A percentile compares a stretch with the other conserved stretches of the same genome.
Evolutionary conservation across 2,113 vertebrate species (phyloP).

Genomic region (Lophura nycthemera): DNA sequence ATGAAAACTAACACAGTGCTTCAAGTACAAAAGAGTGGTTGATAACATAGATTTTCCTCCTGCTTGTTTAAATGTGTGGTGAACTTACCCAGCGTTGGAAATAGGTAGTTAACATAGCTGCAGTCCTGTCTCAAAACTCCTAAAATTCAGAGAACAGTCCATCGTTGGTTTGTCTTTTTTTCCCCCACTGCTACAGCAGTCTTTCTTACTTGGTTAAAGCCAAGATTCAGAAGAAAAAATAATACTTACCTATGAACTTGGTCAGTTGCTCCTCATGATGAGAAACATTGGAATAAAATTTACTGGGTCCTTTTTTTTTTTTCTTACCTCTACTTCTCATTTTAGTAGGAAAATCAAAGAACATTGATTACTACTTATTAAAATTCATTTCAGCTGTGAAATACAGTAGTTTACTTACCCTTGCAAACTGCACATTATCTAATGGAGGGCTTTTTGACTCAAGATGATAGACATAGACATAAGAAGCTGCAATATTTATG

Average conservation of each 20-base stretch:
- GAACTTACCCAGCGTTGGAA: neutral
- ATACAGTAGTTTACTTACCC: neutral
- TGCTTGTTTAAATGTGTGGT: neutral
- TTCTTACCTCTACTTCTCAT: neutral
- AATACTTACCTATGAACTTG: neutral
- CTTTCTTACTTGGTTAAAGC: neutral
- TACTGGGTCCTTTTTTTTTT: neutral
- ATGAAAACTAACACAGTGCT: neutral
- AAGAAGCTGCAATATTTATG: neutral
- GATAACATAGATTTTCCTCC: fast-evolving
- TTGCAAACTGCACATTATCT: neutral
- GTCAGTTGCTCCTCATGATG: neutral
- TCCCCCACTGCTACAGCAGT: neutral
- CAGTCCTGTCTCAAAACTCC: neutral
- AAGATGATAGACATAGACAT: neutral
- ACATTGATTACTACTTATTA: neutral
- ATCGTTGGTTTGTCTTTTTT: neutral
- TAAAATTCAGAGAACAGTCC: neutral
- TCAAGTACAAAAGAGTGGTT: neutral
- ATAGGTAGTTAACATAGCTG: neutral
- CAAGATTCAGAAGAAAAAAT: neutral
- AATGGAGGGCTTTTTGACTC: neutral
- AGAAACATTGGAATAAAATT: neutral
- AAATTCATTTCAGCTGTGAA: neutral
- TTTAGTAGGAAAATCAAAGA: neutral